Conservation (phyloP, 1,140 invertebrate genomes). For the Brachionus sp. region DNA sequence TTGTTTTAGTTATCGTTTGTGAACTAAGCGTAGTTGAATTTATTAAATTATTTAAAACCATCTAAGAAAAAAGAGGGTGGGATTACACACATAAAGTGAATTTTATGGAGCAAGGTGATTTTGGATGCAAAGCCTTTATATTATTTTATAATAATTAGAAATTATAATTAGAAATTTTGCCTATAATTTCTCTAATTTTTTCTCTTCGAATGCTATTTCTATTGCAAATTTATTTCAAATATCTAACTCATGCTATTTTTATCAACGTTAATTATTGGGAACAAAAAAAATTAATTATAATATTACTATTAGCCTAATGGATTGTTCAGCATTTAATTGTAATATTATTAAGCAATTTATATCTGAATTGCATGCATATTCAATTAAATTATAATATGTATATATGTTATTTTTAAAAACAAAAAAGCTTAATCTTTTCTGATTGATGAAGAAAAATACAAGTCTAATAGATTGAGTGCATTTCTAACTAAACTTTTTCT, state of each 20-base stretch:
- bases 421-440: neutral
- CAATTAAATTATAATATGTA: neutral
- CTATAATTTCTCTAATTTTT: neutral
- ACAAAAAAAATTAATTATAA: slow-evolving; percentile 8
- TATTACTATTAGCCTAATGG: slow-evolving; percentile 23
- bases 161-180: neutral
- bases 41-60: slow-evolving; percentile 40
- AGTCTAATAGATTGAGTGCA: neutral
- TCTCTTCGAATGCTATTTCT: neutral
- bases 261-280: slow-evolving; percentile 13
- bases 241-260: slow-evolving; percentile 26
- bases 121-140: neutral
- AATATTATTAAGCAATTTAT: neutral
- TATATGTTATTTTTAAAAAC: neutral
- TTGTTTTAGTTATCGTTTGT: slow-evolving; percentile 31
- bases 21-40: slow-evolving; percentile 35
- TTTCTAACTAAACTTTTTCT: too few relatives aligned
- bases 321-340: neutral
- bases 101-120: neutral
- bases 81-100: neutral
- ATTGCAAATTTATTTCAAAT: slow-evolving; percentile 30
- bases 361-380: neutral
- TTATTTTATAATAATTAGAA: neutral
- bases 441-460: neutral
- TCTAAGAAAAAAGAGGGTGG: neutral